phyloP scores from a whole-genome alignment of 1,140 invertebrate species.

The Pogonomyrmex barbatus region DNA sequence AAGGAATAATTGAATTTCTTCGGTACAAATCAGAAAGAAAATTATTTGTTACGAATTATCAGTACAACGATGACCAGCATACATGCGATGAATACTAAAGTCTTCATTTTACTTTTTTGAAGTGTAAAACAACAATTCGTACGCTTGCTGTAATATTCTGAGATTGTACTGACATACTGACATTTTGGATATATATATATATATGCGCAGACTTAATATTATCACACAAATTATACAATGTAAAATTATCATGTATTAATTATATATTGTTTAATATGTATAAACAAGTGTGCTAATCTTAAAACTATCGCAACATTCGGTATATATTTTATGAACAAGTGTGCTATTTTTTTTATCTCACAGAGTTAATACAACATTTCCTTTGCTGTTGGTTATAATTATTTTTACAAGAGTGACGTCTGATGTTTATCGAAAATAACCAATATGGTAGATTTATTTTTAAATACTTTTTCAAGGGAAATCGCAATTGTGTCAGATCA shows the following conservation, averaged over 20 bases:
- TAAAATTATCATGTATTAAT: not conserved
- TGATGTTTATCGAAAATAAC: not conserved
- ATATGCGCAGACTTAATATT: not conserved
- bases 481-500: not conserved
- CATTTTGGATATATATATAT: not conserved
- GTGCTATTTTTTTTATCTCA: not conserved
- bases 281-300: not conserved
- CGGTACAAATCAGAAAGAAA: not conserved
- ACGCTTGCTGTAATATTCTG: not conserved
- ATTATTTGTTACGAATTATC: not conserved
- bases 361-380: not conserved
- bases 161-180: not conserved
- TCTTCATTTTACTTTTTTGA: not conserved
- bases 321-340: constrained; percentile 1
- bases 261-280: not conserved
- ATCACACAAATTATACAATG: not conserved
- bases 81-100: not conserved
- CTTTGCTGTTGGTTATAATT: not conserved
- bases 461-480: not conserved
- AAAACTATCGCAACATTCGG: not conserved
- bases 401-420: not conserved
- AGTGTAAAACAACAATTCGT: not conserved
- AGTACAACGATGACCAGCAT: not conserved
- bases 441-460: not conserved
- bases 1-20: not conserved